A percentile compares a stretch with the other conserved stretches of the same genome.
Evolutionary conservation across 2,113 vertebrate species (phyloP).

Genomic region (Nothocercus julius): DNA sequence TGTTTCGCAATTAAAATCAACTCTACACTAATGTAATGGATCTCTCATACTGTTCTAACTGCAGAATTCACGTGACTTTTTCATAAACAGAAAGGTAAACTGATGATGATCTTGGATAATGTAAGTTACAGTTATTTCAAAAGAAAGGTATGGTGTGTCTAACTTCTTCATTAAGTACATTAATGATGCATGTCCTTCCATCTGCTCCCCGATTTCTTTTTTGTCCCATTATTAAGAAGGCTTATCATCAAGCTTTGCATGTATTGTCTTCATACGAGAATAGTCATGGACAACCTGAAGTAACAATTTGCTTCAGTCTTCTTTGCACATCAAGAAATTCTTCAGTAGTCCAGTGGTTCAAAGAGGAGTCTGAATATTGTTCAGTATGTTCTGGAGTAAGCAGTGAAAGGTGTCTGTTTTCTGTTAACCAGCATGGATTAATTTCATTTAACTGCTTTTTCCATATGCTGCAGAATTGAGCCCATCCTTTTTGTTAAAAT

Average conservation of each 20-base stretch:
- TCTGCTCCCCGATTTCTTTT: not conserved
- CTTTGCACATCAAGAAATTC: not conserved
- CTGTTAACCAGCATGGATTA: not conserved
- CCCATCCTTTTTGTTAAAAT: not conserved
- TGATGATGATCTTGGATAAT: not conserved
- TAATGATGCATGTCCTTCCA: not conserved
- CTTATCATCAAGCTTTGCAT: not conserved
- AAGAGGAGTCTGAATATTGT: not conserved
- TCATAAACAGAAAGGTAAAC: not conserved
- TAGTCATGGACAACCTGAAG: rapidly evolving
- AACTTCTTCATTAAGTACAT: not conserved
- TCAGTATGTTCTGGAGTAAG: not conserved
- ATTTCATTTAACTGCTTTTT: not conserved
- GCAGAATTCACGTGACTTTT: not conserved
- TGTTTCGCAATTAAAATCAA: not conserved
- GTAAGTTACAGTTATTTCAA: not conserved
- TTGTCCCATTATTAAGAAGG: not conserved
- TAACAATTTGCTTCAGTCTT: not conserved
- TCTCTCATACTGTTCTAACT: not conserved
- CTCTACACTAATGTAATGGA: not conserved
- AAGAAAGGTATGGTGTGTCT: not conserved
- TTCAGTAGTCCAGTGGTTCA: not conserved
- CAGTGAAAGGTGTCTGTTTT: not conserved
- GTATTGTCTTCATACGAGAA: not conserved
- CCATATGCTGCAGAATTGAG: not conserved